phyloP scores from a whole-genome alignment of 1,140 invertebrate genomes.

The Kradibia gibbosae region DNA sequence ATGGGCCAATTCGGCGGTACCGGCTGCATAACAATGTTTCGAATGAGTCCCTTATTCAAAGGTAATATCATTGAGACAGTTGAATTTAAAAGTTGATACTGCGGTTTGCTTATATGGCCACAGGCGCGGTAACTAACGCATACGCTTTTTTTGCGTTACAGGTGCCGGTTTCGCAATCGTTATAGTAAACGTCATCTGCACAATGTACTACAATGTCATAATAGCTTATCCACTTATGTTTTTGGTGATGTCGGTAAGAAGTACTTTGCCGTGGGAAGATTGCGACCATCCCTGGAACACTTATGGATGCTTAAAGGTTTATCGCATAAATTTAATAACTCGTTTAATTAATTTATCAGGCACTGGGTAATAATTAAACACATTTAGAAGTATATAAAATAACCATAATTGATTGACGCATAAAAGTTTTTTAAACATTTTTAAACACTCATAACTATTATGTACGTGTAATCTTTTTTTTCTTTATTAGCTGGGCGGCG shows the following conservation, averaged over 20 bases:
- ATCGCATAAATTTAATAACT: too few relatives aligned
- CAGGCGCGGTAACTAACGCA: neutral
- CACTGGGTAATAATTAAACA: too few relatives aligned
- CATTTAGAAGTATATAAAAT: neutral
- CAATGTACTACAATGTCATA: constrained; percentile 94
- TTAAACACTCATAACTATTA: too few relatives aligned
- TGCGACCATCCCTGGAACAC: constrained; percentile 94
- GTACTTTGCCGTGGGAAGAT: constrained; percentile 87
- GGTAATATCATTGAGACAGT: constrained; percentile 74
- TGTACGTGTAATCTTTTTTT: constrained; percentile 3
- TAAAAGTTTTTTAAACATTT: too few relatives aligned
- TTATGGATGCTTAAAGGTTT: constrained; percentile 77
- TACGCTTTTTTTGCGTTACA: constrained; percentile 65
- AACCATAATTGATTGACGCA: too few relatives aligned
- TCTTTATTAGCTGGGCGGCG: constrained; percentile 57
- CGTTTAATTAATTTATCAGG: too few relatives aligned
- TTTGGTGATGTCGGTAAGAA: constrained; percentile 79
- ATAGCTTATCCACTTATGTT: constrained; percentile 94
- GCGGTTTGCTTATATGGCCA: neutral
- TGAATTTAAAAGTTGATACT: too few relatives aligned
- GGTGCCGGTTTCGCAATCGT: constrained; percentile 88
- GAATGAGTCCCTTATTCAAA: constrained; percentile 88
- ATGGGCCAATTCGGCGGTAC: constrained; percentile 89
- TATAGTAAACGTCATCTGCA: constrained; percentile 90
- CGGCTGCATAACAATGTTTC: constrained; percentile 85